Evolutionary conservation across 2,113 vertebrate genomes (phyloP).

Genomic region (Cynocephalus volans): DNA sequence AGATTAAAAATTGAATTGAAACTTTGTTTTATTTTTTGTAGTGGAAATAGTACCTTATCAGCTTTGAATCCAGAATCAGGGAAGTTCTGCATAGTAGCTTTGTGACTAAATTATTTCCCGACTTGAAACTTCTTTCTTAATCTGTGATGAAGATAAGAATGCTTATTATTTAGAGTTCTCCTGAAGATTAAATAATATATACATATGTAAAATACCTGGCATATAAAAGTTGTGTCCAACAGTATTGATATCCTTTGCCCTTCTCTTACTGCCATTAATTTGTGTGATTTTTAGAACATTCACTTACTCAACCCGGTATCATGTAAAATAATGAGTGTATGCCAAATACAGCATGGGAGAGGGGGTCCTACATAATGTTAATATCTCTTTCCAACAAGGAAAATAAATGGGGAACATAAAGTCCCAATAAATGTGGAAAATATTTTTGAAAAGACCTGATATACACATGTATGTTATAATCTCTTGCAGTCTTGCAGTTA

Average conservation of each 20-base stretch:
- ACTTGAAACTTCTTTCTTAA: background rate
- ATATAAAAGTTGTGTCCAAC: background rate
- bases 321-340: background rate
- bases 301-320: background rate
- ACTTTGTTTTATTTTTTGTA: background rate
- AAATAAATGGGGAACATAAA: background rate
- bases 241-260: background rate
- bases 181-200: background rate
- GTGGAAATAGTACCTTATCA: background rate
- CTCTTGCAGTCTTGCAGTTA: background rate
- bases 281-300: background rate
- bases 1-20: background rate
- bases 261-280: background rate
- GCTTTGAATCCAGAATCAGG: background rate
- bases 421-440: background rate
- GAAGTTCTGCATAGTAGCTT: background rate
- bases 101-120: background rate
- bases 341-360: background rate
- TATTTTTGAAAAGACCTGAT: background rate
- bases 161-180: background rate
- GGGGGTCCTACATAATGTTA: background rate
- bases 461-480: background rate
- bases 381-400: background rate
- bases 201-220: background rate
- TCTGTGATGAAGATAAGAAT: background rate